A percentile compares a stretch with the other conserved stretches of the same genome.
These are phyloP conservation scores for Hirtodrosophila alboralis DNA, from an alignment of 2,888 invertebrate species.

Conservation along the genomic window DNA sequence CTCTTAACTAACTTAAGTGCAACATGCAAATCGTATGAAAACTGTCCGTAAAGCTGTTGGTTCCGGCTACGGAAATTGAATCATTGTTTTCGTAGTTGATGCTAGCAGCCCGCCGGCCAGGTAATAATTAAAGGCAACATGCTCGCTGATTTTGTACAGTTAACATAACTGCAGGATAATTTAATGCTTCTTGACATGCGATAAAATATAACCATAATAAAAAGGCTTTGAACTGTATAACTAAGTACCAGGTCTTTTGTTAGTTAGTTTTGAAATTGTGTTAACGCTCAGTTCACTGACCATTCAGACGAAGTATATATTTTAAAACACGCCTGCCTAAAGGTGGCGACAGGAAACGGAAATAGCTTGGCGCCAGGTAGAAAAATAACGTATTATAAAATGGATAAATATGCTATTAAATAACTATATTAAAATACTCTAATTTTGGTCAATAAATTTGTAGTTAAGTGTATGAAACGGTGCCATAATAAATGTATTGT, in stretches of 20 bases:
- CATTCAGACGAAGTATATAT: conserved; percentile 18
- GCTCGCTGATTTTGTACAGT: conserved; percentile 43
- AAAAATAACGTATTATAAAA: background rate
- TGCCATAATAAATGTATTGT: no score
- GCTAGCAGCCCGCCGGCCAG: conserved; percentile 15
- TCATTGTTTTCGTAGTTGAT: conserved; percentile 43
- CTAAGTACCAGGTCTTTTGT: background rate
- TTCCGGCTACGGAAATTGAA: conserved; percentile 65
- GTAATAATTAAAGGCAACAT: conserved; percentile 55
- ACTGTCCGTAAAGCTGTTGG: conserved; percentile 48
- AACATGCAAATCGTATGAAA: conserved; percentile 33
- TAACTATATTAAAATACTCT: no score
- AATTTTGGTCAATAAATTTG: no score
- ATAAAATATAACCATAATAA: conserved; percentile 26
- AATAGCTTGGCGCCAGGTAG: conserved; percentile 12
- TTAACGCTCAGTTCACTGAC: conserved; percentile 57
- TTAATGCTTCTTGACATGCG: conserved; percentile 63
- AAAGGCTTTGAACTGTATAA: background rate
- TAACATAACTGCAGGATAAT: conserved; percentile 54
- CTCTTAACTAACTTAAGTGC: background rate
- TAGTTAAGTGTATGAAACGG: no score
- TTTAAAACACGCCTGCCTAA: background rate
- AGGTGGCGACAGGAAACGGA: conserved; percentile 22
- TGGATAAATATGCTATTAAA: no score
- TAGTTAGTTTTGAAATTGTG: conserved; percentile 23